Conservation (phyloP, 2,888 invertebrate species). For the Thereva nobilitata region DNA sequence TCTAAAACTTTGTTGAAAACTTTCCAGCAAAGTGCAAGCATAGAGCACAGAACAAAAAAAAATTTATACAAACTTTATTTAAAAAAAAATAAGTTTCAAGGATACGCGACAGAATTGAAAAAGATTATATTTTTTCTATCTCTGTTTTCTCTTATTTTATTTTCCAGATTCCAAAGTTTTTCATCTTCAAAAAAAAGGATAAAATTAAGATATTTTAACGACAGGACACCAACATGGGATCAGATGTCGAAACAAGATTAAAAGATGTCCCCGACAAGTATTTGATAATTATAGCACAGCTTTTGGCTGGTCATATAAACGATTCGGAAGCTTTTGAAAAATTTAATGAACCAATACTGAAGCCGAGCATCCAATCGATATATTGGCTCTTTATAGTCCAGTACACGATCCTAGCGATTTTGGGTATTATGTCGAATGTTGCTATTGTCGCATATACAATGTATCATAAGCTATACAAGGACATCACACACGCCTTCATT, state of each 20-base stretch:
- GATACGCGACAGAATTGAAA: too few species aligned
- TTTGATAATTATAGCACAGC: slow-evolving; percentile 52
- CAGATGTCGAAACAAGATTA: slow-evolving; percentile 47
- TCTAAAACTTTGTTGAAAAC: too few species aligned
- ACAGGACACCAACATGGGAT: slow-evolving; percentile 38
- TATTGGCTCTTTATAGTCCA: slow-evolving; percentile 68
- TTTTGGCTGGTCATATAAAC: slow-evolving; percentile 52
- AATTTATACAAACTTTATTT: too few species aligned
- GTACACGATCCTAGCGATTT: slow-evolving; percentile 63
- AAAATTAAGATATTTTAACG: too few species aligned
- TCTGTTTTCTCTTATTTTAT: too few species aligned
- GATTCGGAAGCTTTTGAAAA: slow-evolving; percentile 55
- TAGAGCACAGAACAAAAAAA: too few species aligned
- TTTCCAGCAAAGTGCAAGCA: too few species aligned
- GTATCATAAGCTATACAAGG: slow-evolving; percentile 62
- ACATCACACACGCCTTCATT: slow-evolving; percentile 69
- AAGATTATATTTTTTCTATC: too few species aligned
- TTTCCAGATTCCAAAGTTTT: too few species aligned
- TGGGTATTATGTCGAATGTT: slow-evolving; percentile 65
- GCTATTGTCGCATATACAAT: slow-evolving; percentile 63
- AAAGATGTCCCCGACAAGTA: slow-evolving; percentile 55
- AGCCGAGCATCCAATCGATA: slow-evolving; percentile 62
- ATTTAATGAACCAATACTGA: slow-evolving; percentile 65
- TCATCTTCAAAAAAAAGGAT: too few species aligned
- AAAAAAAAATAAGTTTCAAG: too few species aligned